Conservation (phyloP, 2,888 invertebrate genomes). For the Rotaria magnacalcarata region DNA sequence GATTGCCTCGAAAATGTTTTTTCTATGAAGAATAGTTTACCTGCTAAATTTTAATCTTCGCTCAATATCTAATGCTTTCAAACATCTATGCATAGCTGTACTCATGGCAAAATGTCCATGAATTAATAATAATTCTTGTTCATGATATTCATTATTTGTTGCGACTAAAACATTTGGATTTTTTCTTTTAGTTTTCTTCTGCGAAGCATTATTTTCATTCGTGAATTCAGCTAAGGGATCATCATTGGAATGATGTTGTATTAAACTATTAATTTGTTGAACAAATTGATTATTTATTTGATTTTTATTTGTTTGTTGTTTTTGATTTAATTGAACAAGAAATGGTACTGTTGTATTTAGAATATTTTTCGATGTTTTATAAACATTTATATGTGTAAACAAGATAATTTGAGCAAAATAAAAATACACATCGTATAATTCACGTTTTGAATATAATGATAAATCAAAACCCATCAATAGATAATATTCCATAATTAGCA, state of each 20-base stretch:
- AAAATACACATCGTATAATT: slow-evolving; percentile 86
- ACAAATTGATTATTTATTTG: neutral
- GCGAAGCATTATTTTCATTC: neutral
- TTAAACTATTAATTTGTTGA: neutral
- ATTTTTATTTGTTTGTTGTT: neutral
- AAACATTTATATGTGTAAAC: slow-evolving; percentile 44
- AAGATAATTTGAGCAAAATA: slow-evolving; percentile 47
- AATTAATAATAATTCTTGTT: neutral
- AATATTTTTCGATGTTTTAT: neutral
- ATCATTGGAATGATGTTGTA: neutral
- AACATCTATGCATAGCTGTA: slow-evolving; percentile 25
- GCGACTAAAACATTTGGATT: neutral
- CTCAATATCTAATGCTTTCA: slow-evolving; percentile 17
- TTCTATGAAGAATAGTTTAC: neutral
- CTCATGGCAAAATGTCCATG: slow-evolving; percentile 11
- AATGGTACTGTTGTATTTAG: neutral
- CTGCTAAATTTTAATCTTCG: neutral
- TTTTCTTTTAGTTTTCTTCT: neutral
- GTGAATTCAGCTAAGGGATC: neutral
- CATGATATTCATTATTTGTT: neutral
- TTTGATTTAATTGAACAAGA: neutral
- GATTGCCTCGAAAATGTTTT: too few relatives aligned
- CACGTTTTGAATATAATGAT: slow-evolving; percentile 88
- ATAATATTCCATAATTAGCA: slow-evolving; percentile 77
- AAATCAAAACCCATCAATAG: slow-evolving; percentile 87